Conservation (phyloP, 2,888 invertebrate genomes). For the Dryocosmus kuriphilus region DNA sequence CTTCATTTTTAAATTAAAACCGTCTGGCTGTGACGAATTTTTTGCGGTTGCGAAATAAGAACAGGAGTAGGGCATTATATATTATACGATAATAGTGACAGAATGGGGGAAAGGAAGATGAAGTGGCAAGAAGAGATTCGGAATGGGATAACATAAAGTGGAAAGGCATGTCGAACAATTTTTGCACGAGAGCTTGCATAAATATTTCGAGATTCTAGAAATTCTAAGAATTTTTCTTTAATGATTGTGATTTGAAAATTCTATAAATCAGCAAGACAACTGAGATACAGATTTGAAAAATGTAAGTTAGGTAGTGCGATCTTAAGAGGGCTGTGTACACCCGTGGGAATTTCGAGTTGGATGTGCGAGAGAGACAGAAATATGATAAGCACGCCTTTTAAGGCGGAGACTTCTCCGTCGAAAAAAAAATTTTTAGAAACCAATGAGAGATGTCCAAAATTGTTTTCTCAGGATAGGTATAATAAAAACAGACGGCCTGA, state of each 20-base stretch:
- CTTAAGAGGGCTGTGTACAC: too few species aligned
- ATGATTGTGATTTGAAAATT: not conserved
- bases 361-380: too few species aligned
- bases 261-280: not conserved
- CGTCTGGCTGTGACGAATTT: slow-evolving; percentile 35
- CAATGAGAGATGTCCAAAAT: too few species aligned
- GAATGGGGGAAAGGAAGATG: slow-evolving; percentile 33
- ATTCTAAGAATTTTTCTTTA: not conserved
- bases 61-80: slow-evolving; percentile 34
- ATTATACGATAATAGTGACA: slow-evolving; percentile 25
- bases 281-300: not conserved
- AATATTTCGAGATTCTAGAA: slow-evolving; percentile 28
- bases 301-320: too few species aligned
- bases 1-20: slow-evolving; percentile 32
- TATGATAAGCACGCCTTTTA: too few species aligned
- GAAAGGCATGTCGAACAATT: slow-evolving; percentile 38
- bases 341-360: too few species aligned
- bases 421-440: too few species aligned
- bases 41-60: slow-evolving; percentile 39
- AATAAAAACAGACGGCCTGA: too few species aligned
- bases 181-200: slow-evolving; percentile 18
- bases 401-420: too few species aligned
- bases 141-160: slow-evolving; percentile 35
- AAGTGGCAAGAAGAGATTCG: slow-evolving; percentile 42
- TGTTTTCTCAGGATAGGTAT: too few species aligned